Percentiles rank a stretch among this genome's conserved stretches.
These are phyloP conservation scores for Iselma pallidipennis DNA, from an alignment of 2,888 invertebrate species.

Conservation along the genomic window DNA sequence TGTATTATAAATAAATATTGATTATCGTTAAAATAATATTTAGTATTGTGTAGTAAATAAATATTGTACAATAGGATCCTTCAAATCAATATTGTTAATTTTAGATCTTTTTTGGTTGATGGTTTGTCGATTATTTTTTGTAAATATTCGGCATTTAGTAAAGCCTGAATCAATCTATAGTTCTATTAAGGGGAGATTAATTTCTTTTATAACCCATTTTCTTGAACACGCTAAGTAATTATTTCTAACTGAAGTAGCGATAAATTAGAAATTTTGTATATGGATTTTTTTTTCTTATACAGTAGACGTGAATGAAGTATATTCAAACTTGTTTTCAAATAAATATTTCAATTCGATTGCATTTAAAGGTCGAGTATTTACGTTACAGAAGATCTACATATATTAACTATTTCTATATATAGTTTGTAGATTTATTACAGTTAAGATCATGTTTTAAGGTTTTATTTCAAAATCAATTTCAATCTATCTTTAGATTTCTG, in stretches of 20 bases:
- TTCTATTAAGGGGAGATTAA: conserved; percentile 6
- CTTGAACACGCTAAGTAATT: conserved; percentile 8
- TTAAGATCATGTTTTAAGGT: not conserved
- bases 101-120: not conserved
- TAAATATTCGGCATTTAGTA: conserved; percentile 9
- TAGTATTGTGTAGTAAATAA: not conserved
- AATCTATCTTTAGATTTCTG: no score
- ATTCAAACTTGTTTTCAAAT: not conserved
- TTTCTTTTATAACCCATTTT: conserved; percentile 13
- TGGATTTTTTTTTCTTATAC: not conserved
- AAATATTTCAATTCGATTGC: no score
- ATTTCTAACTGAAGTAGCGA: conserved; percentile 3
- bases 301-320: not conserved
- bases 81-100: not conserved
- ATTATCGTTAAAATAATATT: not conserved
- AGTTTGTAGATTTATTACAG: not conserved
- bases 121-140: not conserved
- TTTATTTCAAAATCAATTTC: not conserved
- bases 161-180: conserved; percentile 1
- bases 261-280: conserved; percentile 1
- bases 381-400: not conserved
- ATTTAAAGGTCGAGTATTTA: not conserved
- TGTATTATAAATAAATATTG: not conserved
- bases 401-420: not conserved
- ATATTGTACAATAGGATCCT: not conserved